Evolutionary conservation across 2,113 vertebrate genomes (phyloP).

Genomic region (Leucoraja erinaceus): DNA sequence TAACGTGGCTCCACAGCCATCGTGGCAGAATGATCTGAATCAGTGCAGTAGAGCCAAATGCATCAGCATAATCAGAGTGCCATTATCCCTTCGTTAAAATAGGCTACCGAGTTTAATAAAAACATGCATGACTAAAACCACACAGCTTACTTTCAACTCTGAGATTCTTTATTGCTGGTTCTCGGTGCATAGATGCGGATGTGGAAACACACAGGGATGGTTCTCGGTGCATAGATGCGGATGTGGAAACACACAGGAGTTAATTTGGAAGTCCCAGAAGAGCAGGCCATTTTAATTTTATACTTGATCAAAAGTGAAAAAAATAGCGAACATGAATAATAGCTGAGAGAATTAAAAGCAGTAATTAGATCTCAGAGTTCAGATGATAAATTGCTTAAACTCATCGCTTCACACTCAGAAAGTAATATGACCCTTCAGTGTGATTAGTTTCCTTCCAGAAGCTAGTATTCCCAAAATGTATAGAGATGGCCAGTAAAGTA

Average conservation of each 20-base stretch:
- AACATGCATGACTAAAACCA: not conserved
- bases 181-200: not conserved
- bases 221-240: not conserved
- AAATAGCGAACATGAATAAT: not conserved
- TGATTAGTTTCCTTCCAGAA: conserved; percentile 16
- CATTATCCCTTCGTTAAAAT: not conserved
- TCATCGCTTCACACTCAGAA: not conserved
- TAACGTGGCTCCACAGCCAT: not conserved
- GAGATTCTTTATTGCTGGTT: not conserved
- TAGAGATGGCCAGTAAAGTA: not conserved
- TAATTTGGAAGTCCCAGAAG: not conserved
- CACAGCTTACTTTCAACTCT: not conserved
- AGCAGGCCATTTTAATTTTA: not conserved
- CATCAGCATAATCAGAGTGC: not conserved
- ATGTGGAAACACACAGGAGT: not conserved
- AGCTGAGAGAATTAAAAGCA: conserved; percentile 33
- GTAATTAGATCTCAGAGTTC: conserved; percentile 15
- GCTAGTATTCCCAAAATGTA: conserved; percentile 1
- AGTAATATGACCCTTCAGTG: not conserved
- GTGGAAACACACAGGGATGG: not conserved
- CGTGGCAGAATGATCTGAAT: not conserved
- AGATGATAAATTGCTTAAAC: conserved; percentile 29
- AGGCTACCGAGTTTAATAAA: not conserved
- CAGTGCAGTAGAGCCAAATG: not conserved
- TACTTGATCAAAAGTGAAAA: conserved; percentile 2